Evolutionary conservation across 2,888 invertebrate genomes (phyloP), one percentile per base, ranked within the genome.

Genomic region (Clistopyga incitator): DNA sequence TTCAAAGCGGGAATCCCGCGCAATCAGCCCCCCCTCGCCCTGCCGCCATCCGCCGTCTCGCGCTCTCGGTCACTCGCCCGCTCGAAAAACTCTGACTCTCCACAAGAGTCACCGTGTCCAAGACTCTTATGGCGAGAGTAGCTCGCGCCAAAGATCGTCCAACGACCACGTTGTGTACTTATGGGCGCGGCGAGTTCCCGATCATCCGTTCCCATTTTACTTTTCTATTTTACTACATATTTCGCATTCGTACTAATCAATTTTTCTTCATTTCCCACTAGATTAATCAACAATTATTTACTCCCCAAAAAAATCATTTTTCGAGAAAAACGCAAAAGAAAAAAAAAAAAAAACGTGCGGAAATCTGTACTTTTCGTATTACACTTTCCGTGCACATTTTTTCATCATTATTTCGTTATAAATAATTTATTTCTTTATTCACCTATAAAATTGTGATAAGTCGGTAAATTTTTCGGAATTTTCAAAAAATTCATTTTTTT

Each of bases 1-100:
- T 91, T 92, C 92, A 92, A 92, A 92, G 92, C 90, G 91, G 88
- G 92, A 92, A 92, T 92, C 91, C 90, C 89, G 92, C 91, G 92
- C 91, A 92, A 92, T 92, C 92, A 92, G 90, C 71, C 85, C 89
- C 88, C 87, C 88, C 84, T 70, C 78, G 8, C 38, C 68, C 45
- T 45, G 67, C 23, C 54, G 54, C 72, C 71, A 38, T 74, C 54
- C 56, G 45, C 38, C 65, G 67, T 65, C 76, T 64, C 45, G 56
- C 67, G 71, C 52, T 71, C 71, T 71, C 79, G 67, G 68, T 64
- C 75, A 75, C 65, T 67, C 79, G 68, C 71, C 64, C 71, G 71
- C 64, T 47, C 67, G 71, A 91, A 91, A 91, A 91, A 91, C 90
- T 87, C 88, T 89, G 88, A 84, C 65, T 76, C 71, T 42, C 75